Conservation (phyloP, 2,797 vertebrate genomes). For the Saxicola maurus region DNA sequence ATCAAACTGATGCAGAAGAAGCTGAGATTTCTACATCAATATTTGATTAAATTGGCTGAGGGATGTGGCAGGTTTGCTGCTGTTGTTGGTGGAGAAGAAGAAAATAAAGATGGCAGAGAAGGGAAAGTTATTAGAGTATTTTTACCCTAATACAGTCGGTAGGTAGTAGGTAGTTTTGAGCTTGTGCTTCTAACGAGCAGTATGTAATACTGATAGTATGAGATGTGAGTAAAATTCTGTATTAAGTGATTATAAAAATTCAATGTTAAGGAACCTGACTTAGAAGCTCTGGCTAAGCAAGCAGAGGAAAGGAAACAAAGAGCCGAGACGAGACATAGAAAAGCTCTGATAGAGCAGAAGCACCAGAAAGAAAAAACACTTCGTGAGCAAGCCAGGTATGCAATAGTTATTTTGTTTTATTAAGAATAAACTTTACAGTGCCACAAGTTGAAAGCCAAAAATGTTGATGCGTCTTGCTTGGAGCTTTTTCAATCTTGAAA, state of each 20-base stretch:
- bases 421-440: not conserved
- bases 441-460: not conserved
- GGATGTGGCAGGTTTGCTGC: not conserved
- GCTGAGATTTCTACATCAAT: not conserved
- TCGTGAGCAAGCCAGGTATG: slow-evolving; percentile 77
- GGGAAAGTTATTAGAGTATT: not conserved
- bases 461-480: not conserved
- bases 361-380: slow-evolving; percentile 74
- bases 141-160: not conserved
- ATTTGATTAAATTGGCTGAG: not conserved
- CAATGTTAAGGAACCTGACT: slow-evolving; percentile 81
- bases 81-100: not conserved
- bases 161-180: not conserved
- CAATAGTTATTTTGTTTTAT: not conserved
- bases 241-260: not conserved
- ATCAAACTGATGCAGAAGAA: not conserved
- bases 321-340: slow-evolving; percentile 81
- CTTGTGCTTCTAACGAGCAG: not conserved
- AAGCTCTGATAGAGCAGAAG: slow-evolving; percentile 85
- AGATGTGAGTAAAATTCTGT: not conserved
- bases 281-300: slow-evolving; percentile 72
- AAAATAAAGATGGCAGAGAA: not conserved
- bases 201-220: not conserved
- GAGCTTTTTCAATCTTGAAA: not conserved
- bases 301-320: slow-evolving; percentile 76